Evolutionary conservation across 1,140 invertebrate species (phyloP), one percentile per base, ranked within the genome.

Genomic region (Octopus sinensis): DNA sequence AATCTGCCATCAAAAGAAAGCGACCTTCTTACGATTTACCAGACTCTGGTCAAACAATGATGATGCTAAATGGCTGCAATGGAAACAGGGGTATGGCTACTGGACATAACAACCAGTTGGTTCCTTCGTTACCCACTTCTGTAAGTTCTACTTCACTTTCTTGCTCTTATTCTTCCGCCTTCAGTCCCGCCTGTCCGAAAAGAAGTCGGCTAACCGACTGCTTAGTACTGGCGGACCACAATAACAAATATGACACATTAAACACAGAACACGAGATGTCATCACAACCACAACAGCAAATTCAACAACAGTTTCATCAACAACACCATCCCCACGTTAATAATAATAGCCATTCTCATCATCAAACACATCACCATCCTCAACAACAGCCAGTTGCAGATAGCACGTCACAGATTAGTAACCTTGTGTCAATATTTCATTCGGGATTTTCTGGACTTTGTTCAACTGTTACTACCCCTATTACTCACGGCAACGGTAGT

Each of bases 371-470:
- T 73, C 13, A 43, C 30, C 56, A 62, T 12, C 56, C 9, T 12
- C 56, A 62, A 62, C 56, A 62, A 17, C 9, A 9, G 17, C 9
- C 68, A 73, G 17, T 23, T 73, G 5, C 68, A 23, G 68, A 73
- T 73, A n/a, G 68, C 13, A 6, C 84, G 13, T 75, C 84, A 53
- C 89, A 90, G 83, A 87, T 90, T 13, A 84, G 85, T 30, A 88
- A 82, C 79, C 81, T 90, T 30, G 89, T 90, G 78, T 87, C 82
- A 82, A 89, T 90, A 84, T 90, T 90, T 79, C 88, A 86, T 82
- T 81, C 87, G 0, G 86, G 88, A 23, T 89, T 90, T 80, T 84
- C 83, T 4, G 89, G 88, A 78, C 82, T 90, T 13, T 88, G 86
- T 82, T 12, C 68, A 73, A 73, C 9, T n/a, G 6, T 23, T n/a